Evolutionary conservation across 2,888 invertebrate species (phyloP).

Genomic region (Pristionchus mayeri): DNA sequence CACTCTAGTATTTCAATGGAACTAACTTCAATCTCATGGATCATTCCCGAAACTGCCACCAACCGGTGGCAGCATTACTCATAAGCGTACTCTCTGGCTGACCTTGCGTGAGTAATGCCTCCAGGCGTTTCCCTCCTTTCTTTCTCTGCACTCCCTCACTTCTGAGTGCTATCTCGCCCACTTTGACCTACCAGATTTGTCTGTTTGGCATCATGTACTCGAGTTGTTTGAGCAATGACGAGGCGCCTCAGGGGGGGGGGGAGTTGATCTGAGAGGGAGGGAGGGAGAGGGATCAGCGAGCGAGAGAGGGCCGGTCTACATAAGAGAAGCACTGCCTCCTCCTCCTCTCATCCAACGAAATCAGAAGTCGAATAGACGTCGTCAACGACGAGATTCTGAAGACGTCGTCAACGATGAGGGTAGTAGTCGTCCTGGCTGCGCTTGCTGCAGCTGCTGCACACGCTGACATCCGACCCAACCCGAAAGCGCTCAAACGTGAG

Average conservation of each 20-base stretch:
- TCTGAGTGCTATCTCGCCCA: neutral
- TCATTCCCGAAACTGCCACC: too few species aligned
- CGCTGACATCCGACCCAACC: slow-evolving; percentile 16
- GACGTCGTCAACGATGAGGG: slow-evolving; percentile 5
- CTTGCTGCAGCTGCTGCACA: neutral
- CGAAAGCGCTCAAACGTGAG: slow-evolving; percentile 34
- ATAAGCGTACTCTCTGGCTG: neutral
- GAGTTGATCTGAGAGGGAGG: neutral
- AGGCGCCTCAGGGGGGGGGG: neutral
- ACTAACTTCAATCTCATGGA: too few species aligned
- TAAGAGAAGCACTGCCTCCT: neutral
- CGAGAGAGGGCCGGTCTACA: slow-evolving; percentile 28
- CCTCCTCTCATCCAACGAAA: neutral
- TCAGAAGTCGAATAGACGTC: neutral
- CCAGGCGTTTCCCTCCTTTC: neutral
- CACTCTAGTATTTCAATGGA: too few species aligned
- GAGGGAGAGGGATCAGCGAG: neutral
- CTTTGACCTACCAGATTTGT: neutral
- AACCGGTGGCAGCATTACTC: neutral
- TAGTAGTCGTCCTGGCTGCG: neutral
- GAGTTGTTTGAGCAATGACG: neutral
- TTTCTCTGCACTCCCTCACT: neutral
- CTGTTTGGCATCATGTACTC: neutral
- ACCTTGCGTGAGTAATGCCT: slow-evolving; percentile 26
- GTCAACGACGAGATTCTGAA: too few species aligned